Base-by-base conservation (phyloP, 1,140 invertebrate genomes). In the Aricia agestis region DNA sequence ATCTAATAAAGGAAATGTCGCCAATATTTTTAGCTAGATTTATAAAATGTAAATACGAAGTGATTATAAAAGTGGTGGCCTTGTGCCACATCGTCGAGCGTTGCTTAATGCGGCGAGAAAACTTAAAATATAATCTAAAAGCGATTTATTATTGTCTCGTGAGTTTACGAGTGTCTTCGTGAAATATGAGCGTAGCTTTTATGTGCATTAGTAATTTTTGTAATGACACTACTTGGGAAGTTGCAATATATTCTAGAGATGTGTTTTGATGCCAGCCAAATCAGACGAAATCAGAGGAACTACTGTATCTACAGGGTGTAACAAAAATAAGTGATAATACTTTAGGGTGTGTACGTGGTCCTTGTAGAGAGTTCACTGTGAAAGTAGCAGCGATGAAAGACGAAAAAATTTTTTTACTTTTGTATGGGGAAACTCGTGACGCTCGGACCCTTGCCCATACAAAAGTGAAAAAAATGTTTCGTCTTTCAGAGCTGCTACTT, bases 71-170 rank as follows among this genome's bases (percentile, higher is more conserved):
- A 63, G 59, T 63, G 6, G 19, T 11, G 59, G 18, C 59, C 59
- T 63, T 63, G 59, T 19, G 10, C 59, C 59, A 18, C 59, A 19
- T 63, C 19, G 18, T 17, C 10, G 10, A 25, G 59, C 19, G 19
- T 63, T 63, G 59, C 59, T 19, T 63, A 63, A 63, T 13, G 59
- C 59, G 18, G 17, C 59, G 19, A 63, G 59, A 63, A 63, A 63
- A 63, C 59, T 63, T 52, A 63, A 63, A 63, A 63, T 25, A 63
- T 63, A 63, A 63, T 63, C 18, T 19, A 63, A 63, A 63, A 63
- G 59, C 59, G 19, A 63, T 63, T 63, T 63, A 19, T 63, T 19
- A 63, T 19, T 19, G 59, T 63, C 59, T 63, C 18, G 18, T 63
- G 9, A 63, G 18, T 59, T 59, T 59, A 63, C 18, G 45, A 25